Percentiles rank a stretch among this genome's conserved stretches.
Conservation (phyloP, 2,113 vertebrate genomes). For the Muntiacus reevesi region DNA sequence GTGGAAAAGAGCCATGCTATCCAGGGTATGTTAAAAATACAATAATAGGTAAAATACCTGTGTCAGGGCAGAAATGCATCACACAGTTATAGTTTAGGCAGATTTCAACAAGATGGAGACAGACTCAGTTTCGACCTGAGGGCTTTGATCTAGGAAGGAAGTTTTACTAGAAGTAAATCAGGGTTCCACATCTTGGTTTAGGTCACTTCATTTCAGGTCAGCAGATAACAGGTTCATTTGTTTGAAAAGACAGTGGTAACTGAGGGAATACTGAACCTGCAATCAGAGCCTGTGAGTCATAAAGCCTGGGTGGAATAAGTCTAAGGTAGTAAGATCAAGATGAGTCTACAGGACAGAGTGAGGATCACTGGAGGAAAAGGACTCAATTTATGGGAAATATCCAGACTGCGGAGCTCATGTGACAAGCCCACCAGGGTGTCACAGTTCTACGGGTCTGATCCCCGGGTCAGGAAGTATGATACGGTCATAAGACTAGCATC, state of each 20-base stretch:
- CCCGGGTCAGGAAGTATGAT: background rate
- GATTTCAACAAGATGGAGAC: background rate
- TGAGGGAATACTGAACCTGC: background rate
- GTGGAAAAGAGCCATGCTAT: too few relatives aligned
- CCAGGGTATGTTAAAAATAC: background rate
- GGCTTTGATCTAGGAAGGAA: background rate
- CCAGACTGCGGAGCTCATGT: too few relatives aligned
- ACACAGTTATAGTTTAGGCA: background rate
- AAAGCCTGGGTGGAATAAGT: background rate
- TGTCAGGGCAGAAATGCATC: background rate
- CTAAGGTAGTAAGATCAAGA: background rate
- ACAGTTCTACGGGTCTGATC: fast-evolving
- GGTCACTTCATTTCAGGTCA: background rate
- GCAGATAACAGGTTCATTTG: background rate
- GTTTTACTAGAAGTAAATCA: background rate
- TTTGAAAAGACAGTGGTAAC: background rate
- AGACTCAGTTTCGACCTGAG: background rate
- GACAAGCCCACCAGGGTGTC: background rate
- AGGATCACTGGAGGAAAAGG: background rate
- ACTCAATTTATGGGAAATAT: background rate
- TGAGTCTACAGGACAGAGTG: fast-evolving
- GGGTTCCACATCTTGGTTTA: background rate
- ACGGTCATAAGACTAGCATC: background rate
- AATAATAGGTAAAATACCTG: background rate
- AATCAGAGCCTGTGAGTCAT: background rate